Percentiles rank a stretch among this genome's conserved stretches.
Conservation (phyloP, 1,140 invertebrate genomes). For the Diprion similis region DNA sequence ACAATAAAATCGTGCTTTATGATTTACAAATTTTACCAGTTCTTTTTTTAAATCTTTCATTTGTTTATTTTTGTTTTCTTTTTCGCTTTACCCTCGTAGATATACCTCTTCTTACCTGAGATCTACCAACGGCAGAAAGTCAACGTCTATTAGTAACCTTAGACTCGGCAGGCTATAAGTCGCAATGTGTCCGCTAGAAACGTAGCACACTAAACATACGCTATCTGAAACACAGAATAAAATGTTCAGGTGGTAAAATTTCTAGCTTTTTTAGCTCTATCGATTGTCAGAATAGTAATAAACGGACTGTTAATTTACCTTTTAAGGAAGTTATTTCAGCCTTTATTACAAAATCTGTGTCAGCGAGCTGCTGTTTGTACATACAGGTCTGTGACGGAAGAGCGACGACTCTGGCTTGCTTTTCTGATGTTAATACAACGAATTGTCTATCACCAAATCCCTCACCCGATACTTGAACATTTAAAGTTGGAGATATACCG, state of each 20-base stretch:
- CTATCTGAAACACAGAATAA: slow-evolving; percentile 73
- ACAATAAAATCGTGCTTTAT: neutral
- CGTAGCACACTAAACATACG: slow-evolving; percentile 91
- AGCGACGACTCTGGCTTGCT: slow-evolving; percentile 92
- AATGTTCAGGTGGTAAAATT: too few relatives aligned
- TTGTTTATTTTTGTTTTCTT: neutral
- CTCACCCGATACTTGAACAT: slow-evolving; percentile 58
- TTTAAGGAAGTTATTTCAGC: slow-evolving; percentile 92
- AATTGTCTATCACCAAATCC: slow-evolving; percentile 85
- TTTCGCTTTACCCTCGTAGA: neutral
- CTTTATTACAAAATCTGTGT: slow-evolving; percentile 91
- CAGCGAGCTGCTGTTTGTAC: slow-evolving; percentile 84
- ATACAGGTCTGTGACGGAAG: slow-evolving; percentile 93
- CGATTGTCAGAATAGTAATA: neutral
- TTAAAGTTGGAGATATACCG: slow-evolving; percentile 79
- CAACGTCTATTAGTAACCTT: slow-evolving; percentile 87
- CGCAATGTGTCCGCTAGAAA: slow-evolving; percentile 91
- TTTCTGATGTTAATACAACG: slow-evolving; percentile 92
- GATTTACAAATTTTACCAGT: neutral
- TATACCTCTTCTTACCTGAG: slow-evolving; percentile 76
- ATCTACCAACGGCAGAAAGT: slow-evolving; percentile 92
- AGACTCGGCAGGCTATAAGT: slow-evolving; percentile 94
- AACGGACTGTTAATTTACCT: slow-evolving; percentile 65
- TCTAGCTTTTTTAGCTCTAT: neutral
- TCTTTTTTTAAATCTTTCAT: neutral